Evolutionary conservation across 2,797 vertebrate genomes (phyloP).

Genomic region (Melanotaenia maccullochi): DNA sequence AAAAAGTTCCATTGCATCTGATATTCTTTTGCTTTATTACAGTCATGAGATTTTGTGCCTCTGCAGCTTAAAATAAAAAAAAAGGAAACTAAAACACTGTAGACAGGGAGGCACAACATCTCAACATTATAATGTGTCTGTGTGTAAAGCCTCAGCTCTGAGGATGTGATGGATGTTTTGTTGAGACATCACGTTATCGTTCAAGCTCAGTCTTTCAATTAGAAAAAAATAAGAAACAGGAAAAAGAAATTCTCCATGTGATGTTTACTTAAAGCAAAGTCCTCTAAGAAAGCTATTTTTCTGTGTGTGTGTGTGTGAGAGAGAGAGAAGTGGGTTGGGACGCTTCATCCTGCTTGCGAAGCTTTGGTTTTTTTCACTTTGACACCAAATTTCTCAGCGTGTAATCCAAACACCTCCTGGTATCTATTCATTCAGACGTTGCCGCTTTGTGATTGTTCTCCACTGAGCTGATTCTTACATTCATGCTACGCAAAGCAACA

Average conservation of each 20-base stretch:
- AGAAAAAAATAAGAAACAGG: slow-evolving; percentile 54
- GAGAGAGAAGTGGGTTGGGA: background rate
- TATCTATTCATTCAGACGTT: slow-evolving; percentile 43
- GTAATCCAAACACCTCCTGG: slow-evolving; percentile 22
- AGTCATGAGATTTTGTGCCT: slow-evolving; percentile 84
- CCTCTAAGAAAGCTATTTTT: slow-evolving; percentile 83
- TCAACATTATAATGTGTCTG: slow-evolving; percentile 59
- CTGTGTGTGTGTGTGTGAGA: slow-evolving; percentile 25
- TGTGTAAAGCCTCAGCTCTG: slow-evolving; percentile 36
- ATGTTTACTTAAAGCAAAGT: slow-evolving; percentile 83
- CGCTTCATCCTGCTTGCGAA: slow-evolving; percentile 71
- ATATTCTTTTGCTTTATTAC: slow-evolving; percentile 82
- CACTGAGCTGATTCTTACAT: slow-evolving; percentile 79
- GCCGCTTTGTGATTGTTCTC: slow-evolving; percentile 67
- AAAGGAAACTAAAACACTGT: slow-evolving; percentile 68
- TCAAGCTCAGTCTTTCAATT: slow-evolving; percentile 68
- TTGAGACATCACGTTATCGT: slow-evolving; percentile 69
- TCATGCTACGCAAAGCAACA: slow-evolving; percentile 72
- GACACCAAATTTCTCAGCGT: slow-evolving; percentile 38
- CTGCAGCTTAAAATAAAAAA: slow-evolving; percentile 71
- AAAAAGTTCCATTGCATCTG: slow-evolving; percentile 85
- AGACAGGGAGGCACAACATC: slow-evolving; percentile 76
- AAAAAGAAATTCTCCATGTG: slow-evolving; percentile 59
- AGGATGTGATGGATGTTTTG: slow-evolving; percentile 59
- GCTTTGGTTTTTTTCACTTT: slow-evolving; percentile 77